Evolutionary conservation across 2,888 invertebrate species (phyloP), one percentile per base, ranked within the genome.

Genomic region (Orthosia gracilis): DNA sequence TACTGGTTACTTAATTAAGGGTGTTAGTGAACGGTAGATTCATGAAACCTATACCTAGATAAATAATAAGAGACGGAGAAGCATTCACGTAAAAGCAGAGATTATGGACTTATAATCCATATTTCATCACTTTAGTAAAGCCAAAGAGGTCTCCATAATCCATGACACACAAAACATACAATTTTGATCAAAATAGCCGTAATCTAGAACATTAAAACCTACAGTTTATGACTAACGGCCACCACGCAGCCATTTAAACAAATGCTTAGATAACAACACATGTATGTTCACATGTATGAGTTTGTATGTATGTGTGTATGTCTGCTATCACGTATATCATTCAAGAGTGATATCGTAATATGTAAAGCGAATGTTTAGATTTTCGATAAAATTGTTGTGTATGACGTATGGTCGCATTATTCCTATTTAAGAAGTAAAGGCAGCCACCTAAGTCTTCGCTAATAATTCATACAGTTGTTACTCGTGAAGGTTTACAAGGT

Each of bases 321-420:
- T 84, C 71, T 83, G 87, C 78, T 89, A 89, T 88, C 88, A 78
- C 54, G 69, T 82, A 88, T 86, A 87, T 80, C 76, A 84, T 69
- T 82, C 83, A 70, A 78, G 83, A 86, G 73, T 82, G 81, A 74
- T 85, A 88, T 87, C 87, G 86, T 85, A 80, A 84, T 84, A 86
- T 74, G 80, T 83, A 83, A 83, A 76, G 78, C 73, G 77, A 82
- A 81, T 88, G 84, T 88, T 88, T 81, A 86, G 89, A 86, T 88
- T 85, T 84, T 73, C 66, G 85, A 84, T 88, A 86, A 88, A 85
- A 83, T 63, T 62, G 54, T 65, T 74, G 62, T 52, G 4, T 50
- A 4, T 69, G 65, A 74, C 54, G 65, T 68, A n/a, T 57, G 21
- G 40, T 70, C 9, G 31, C 18, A 13, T 50, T 59, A 12, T 80